Evolutionary conservation across 2,113 vertebrate genomes (phyloP), one percentile per base, ranked within the genome.

Genomic region (Lagopus muta): DNA sequence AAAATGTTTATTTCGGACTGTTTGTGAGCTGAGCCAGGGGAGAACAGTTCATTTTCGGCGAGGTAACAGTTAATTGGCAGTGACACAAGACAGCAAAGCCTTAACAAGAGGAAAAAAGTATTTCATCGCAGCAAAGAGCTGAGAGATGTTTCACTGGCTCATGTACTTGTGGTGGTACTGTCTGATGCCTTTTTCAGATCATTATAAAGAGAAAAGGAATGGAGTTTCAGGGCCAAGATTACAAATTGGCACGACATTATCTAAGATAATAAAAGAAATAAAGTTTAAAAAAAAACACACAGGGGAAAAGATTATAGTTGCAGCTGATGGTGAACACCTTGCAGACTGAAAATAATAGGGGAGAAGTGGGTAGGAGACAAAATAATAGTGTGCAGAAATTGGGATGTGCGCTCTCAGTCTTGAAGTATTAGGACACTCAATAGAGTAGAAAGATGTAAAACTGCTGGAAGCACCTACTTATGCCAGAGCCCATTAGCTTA

Each of bases 381-480:
- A 89, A 62, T 73, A 85, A 70, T 10, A 71, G 45, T 2, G 0
- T 79, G 67, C 75, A 84, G 74, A 69, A 91, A 71, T n/a, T 52
- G 24, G 55, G 69, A 87, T 71, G 47, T 69, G 92, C 76, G 47
- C 70, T 66, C 54, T 76, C 36, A 17, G 48, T 62, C 34, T 40
- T 66, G 58, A 89, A 70, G 55, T 54, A 20, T 0, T 11, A 89
- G 50, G 58, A 50, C 45, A 28, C 42, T 79, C 89, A 93, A 73
- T 82, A 82, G 82, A 91, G 74, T 13, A 55, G 48, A 86, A 77
- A 90, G 85, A 25, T 72, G 71, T 38, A 81, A 38, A 93, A 77
- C 86, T 86, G 94, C 93, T 93, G 82, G 92, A 83, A 92, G 90
- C 88, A 86, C 32, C 76, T 93, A 47, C 69, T 83, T 83, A 88